Evolutionary conservation across 2,888 invertebrate species (phyloP).

Genomic region (Epsilonema sp.): DNA sequence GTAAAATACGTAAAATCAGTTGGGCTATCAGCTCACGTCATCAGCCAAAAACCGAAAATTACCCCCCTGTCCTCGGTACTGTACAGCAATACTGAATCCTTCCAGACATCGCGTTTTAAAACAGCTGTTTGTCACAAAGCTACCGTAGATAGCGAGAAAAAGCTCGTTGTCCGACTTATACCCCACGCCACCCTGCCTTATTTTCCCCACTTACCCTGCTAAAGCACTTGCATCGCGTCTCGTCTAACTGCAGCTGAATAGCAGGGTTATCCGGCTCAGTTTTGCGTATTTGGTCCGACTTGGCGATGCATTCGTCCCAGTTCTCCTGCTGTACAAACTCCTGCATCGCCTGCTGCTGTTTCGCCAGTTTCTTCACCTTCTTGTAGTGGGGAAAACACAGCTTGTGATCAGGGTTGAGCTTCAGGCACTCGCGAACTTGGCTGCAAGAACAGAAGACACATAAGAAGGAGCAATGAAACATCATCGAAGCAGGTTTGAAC

Average conservation of each 20-base stretch:
- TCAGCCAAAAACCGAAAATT: no score
- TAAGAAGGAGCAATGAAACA: not conserved
- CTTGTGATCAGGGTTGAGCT: slow-evolving; percentile 90
- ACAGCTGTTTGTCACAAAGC: no score
- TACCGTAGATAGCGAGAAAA: no score
- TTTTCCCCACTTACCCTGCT: slow-evolving; percentile 31
- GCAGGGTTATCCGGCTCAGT: slow-evolving; percentile 45
- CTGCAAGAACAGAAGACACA: slow-evolving; percentile 31
- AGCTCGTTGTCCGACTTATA: no score
- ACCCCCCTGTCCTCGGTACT: no score
- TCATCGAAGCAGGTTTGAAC: no score
- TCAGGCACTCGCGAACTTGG: slow-evolving; percentile 87
- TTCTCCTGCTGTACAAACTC: slow-evolving; percentile 32
- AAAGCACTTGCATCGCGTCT: slow-evolving; percentile 57
- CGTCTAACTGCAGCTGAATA: slow-evolving; percentile 41
- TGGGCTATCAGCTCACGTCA: no score
- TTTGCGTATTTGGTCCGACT: slow-evolving; percentile 43
- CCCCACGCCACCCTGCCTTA: no score
- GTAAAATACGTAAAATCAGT: no score
- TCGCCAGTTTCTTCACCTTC: slow-evolving; percentile 70
- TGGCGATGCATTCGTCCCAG: slow-evolving; percentile 46
- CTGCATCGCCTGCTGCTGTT: slow-evolving; percentile 8
- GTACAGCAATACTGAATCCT: no score
- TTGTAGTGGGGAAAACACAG: slow-evolving; percentile 88
- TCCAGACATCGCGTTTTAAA: no score